Evolutionary conservation across 53 echinoderm and acorn worm genomes (phyloP).

Genomic region (Crossaster papposus): DNA sequence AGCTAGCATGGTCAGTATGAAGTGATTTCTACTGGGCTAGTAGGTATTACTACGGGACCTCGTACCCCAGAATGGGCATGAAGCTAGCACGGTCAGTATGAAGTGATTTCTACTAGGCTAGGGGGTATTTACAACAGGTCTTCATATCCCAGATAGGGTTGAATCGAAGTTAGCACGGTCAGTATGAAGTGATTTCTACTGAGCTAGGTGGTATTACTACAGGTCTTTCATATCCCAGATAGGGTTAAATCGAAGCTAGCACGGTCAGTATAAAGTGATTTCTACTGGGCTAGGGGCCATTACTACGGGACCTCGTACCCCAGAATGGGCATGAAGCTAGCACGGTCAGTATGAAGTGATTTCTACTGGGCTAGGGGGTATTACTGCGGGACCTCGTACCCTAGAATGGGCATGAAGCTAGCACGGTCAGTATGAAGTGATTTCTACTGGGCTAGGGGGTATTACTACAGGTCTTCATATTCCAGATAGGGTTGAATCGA

Average conservation of each 20-base stretch:
- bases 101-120: slow-evolving; percentile 93
- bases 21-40: slow-evolving; percentile 82
- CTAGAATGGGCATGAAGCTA: slow-evolving; percentile 86
- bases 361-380: too few relatives aligned
- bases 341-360: too few relatives aligned
- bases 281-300: too few relatives aligned
- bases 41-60: too few relatives aligned
- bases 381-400: too few relatives aligned
- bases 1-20: slow-evolving; percentile 87
- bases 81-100: slow-evolving; percentile 94
- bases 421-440: slow-evolving; percentile 94
- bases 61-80: too few relatives aligned
- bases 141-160: slow-evolving; percentile 93
- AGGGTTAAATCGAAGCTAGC: too few relatives aligned
- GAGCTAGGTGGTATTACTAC: too few relatives aligned
- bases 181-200: slow-evolving; percentile 77
- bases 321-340: too few relatives aligned
- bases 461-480: slow-evolving; percentile 85
- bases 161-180: slow-evolving; percentile 99
- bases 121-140: slow-evolving; percentile 90
- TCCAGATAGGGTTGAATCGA: slow-evolving; percentile 75
- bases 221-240: too few relatives aligned
- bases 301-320: too few relatives aligned
- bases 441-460: slow-evolving; percentile 90
- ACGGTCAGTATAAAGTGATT: too few relatives aligned